A percentile compares a stretch with the other conserved stretches of the same genome.
These are phyloP conservation scores for Mamestra brassicae DNA, from an alignment of 2,888 invertebrate species.

Conservation along the genomic window DNA sequence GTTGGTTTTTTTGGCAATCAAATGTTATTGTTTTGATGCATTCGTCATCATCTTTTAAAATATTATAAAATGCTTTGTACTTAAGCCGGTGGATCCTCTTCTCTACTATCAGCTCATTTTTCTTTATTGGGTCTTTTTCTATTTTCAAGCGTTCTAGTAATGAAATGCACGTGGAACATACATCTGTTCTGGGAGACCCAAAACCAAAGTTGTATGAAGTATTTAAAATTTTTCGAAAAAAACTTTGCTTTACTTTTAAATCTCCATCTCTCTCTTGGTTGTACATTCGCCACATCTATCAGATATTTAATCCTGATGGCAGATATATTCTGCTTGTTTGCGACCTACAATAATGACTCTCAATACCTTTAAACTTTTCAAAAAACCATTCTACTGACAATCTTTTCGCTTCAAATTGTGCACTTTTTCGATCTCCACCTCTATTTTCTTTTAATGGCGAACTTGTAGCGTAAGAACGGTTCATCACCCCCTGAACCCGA, in stretches of 20 bases:
- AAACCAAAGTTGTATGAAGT: no score
- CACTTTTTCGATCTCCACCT: no score
- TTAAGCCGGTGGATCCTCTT: not conserved
- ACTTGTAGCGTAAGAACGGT: no score
- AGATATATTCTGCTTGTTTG: not conserved
- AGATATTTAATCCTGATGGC: no score
- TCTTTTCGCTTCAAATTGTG: constrained; percentile 2
- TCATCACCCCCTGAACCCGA: no score
- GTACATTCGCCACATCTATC: no score
- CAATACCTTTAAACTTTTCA: not conserved
- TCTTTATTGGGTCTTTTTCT: not conserved
- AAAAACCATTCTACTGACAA: not conserved
- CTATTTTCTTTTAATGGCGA: no score
- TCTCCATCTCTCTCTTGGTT: no score
- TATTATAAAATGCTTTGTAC: not conserved
- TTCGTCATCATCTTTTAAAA: not conserved
- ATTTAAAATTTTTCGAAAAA: no score
- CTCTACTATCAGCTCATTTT: not conserved
- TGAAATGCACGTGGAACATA: constrained; percentile 5
- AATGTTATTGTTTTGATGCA: no score
- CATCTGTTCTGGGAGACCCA: constrained; percentile 1
- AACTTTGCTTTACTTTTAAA: no score
- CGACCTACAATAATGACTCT: constrained; percentile 1
- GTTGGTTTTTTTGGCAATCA: no score
- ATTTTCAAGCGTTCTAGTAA: not conserved